These are phyloP conservation scores for Artemia franciscana DNA, from an alignment of 1,140 invertebrate species.

Conservation along the genomic window DNA sequence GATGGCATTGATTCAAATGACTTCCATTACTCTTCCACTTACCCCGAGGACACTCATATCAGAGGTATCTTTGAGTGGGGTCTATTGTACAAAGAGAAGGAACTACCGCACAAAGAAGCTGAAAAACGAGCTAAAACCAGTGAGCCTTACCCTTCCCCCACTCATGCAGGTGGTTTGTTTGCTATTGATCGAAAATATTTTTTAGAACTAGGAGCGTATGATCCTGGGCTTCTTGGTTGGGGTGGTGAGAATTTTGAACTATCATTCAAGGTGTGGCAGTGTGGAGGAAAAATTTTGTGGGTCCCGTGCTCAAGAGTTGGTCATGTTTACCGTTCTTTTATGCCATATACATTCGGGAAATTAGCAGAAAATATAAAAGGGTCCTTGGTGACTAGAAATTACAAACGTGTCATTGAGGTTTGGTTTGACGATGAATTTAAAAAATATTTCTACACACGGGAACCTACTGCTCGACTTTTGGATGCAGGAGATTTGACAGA, in stretches of 20 bases:
- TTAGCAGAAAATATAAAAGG: conserved; percentile 74
- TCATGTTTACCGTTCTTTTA: conserved; percentile 89
- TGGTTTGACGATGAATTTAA: conserved; percentile 89
- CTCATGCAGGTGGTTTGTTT: conserved; percentile 88
- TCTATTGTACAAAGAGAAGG: conserved; percentile 93
- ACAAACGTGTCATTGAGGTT: conserved; percentile 78
- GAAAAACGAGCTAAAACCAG: conserved; percentile 48
- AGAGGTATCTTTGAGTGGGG: conserved; percentile 94
- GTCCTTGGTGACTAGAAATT: conserved; percentile 85
- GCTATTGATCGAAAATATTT: conserved; percentile 93
- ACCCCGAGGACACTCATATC: conserved; percentile 33
- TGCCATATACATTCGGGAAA: conserved; percentile 89
- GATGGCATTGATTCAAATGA: conserved; percentile 86
- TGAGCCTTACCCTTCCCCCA: conserved; percentile 74
- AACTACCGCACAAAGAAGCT: conserved; percentile 59
- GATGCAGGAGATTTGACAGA: conserved; percentile 60
- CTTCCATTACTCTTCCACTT: conserved; percentile 78
- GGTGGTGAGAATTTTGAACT: conserved; percentile 93
- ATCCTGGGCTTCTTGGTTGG: conserved; percentile 80
- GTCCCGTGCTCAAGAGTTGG: conserved; percentile 94
- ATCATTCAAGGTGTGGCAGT: conserved; percentile 97
- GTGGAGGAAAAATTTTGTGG: conserved; percentile 91
- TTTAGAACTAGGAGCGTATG: conserved; percentile 80
- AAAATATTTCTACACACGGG: conserved; percentile 85
- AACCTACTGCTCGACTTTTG: conserved; percentile 49